Evolutionary conservation across 2,888 invertebrate species (phyloP).

Genomic region (Punctoribates punctum): DNA sequence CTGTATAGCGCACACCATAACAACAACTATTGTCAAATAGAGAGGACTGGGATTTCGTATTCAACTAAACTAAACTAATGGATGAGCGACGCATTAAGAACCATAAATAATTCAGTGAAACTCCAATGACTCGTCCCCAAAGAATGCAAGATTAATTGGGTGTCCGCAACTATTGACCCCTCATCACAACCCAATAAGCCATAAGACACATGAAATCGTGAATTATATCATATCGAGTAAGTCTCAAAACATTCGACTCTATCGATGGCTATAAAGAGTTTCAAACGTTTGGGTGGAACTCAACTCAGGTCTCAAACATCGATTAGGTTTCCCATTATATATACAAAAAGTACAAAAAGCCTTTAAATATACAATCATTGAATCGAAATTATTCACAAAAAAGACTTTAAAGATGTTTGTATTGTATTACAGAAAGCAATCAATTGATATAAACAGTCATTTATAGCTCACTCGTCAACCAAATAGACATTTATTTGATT

Average conservation of each 20-base stretch:
- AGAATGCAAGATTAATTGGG: slow-evolving; percentile 35
- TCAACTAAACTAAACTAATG: slow-evolving; percentile 36
- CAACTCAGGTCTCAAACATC: not conserved
- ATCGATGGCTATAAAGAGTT: slow-evolving; percentile 30
- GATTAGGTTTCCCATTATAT: no score
- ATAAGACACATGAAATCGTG: not conserved
- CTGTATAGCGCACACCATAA: not conserved
- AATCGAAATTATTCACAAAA: no score
- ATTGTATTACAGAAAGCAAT: no score
- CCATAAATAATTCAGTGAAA: slow-evolving; percentile 33
- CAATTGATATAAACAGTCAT: no score
- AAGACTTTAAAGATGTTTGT: no score
- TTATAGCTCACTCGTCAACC: no score
- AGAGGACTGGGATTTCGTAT: slow-evolving; percentile 25
- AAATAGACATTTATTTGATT: no score
- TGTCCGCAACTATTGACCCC: slow-evolving; percentile 33
- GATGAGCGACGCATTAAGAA: slow-evolving; percentile 32
- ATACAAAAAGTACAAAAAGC: no score
- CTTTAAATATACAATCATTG: no score
- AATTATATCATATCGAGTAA: not conserved
- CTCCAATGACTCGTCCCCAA: slow-evolving; percentile 26
- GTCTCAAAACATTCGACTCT: not conserved
- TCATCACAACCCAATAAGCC: slow-evolving; percentile 8
- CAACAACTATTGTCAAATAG: slow-evolving; percentile 13
- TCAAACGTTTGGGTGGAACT: slow-evolving; percentile 33